phyloP scores from a whole-genome alignment of 2,888 invertebrate genomes.

The Platycheirus rosarum region DNA sequence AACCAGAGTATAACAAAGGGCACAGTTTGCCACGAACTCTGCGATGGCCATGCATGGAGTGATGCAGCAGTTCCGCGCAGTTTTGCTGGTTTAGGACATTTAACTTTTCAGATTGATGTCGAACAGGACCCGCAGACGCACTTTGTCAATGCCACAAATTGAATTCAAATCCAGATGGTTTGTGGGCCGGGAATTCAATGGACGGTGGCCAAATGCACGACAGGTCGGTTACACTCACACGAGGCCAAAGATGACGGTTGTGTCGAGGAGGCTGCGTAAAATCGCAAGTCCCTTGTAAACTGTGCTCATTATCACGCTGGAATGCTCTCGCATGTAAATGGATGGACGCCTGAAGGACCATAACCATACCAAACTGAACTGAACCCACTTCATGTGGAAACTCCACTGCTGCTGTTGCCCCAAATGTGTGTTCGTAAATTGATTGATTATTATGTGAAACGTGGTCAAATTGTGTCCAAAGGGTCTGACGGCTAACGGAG shows the following conservation, averaged over 20 bases:
- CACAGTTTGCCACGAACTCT: not conserved
- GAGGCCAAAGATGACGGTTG: slow-evolving; percentile 53
- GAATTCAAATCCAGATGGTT: slow-evolving; percentile 71
- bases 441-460: slow-evolving; percentile 72
- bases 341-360: slow-evolving; percentile 10
- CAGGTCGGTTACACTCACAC: slow-evolving; percentile 49
- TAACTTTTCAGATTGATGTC: slow-evolving; percentile 68
- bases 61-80: not conserved
- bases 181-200: slow-evolving; percentile 61
- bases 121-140: slow-evolving; percentile 60
- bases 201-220: slow-evolving; percentile 61
- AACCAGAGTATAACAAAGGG: slow-evolving; percentile 8
- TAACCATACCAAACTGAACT: too few relatives aligned
- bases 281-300: slow-evolving; percentile 48
- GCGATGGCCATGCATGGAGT: too few relatives aligned
- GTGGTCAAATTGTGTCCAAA: slow-evolving; percentile 55
- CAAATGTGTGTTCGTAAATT: slow-evolving; percentile 67
- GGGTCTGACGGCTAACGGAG: not conserved
- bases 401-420: slow-evolving; percentile 15
- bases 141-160: slow-evolving; percentile 73
- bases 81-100: slow-evolving; percentile 45
- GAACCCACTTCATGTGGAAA: slow-evolving; percentile 15
- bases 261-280: not conserved
- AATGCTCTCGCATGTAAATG: slow-evolving; percentile 32
- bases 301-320: slow-evolving; percentile 68